Percentiles rank a stretch among this genome's conserved stretches.
These are phyloP conservation scores for Aelia acuminata DNA, from an alignment of 2,888 invertebrate species.

Conservation along the genomic window DNA sequence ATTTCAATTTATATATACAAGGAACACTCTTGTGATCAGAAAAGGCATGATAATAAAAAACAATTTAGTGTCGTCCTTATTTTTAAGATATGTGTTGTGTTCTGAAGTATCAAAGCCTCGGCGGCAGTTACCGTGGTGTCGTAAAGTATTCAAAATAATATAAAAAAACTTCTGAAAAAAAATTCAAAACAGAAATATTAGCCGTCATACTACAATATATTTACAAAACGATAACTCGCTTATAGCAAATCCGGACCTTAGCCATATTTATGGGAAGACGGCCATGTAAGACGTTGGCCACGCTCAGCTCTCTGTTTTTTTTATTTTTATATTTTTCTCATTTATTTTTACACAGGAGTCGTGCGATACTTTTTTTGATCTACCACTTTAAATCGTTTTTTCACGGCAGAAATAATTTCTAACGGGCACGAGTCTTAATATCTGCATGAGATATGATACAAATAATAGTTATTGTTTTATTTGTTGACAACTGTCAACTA, in stretches of 20 bases:
- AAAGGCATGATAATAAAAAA: no score
- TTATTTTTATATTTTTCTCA: not conserved
- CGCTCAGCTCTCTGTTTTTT: not conserved
- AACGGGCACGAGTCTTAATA: no score
- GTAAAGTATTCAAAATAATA: not conserved
- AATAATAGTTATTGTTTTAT: no score
- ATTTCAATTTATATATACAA: no score
- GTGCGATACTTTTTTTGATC: not conserved
- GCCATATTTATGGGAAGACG: not conserved
- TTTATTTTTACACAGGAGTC: not conserved
- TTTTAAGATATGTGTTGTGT: no score
- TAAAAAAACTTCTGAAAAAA: no score
- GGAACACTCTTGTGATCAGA: no score
- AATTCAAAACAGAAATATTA: not conserved
- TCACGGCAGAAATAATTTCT: no score
- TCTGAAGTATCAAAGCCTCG: no score
- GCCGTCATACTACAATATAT: not conserved
- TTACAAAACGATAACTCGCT: not conserved
- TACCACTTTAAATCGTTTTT: not conserved
- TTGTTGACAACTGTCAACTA: no score
- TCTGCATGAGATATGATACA: no score
- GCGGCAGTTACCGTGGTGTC: not conserved
- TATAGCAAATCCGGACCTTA: not conserved
- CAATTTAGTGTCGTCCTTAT: no score
- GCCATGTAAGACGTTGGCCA: not conserved